A percentile compares a stretch with the other conserved stretches of the same genome.
Conservation (phyloP, 2,113 vertebrate genomes). For the Crotalus viridis region DNA sequence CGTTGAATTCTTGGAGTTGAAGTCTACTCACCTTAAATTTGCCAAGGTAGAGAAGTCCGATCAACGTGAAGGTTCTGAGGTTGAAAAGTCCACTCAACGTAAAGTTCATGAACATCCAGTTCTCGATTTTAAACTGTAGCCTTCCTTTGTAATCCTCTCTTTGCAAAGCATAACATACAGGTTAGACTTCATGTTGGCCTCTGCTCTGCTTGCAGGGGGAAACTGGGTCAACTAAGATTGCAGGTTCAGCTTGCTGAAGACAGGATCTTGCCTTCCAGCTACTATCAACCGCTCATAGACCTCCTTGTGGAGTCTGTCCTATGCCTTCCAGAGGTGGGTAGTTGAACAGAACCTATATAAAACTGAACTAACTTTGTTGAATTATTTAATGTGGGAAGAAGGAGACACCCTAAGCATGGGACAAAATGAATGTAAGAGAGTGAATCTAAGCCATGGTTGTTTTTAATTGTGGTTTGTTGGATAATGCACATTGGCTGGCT, state of each 20-base stretch:
- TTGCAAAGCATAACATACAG: not conserved
- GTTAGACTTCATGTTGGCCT: not conserved
- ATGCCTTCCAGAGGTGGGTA: conserved; percentile 69
- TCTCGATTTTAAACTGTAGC: not conserved
- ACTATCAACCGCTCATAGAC: conserved; percentile 82
- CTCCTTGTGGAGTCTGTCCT: conserved; percentile 82
- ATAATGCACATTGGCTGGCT: not conserved
- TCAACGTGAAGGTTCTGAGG: too few relatives aligned
- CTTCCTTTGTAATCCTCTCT: not conserved
- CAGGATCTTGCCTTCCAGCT: conserved; percentile 74
- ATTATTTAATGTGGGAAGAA: not conserved
- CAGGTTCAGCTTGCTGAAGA: conserved; percentile 83
- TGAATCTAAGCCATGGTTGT: not conserved
- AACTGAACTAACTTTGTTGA: not conserved
- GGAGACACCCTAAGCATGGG: not conserved
- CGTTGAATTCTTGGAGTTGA: too few relatives aligned
- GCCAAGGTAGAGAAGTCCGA: too few relatives aligned
- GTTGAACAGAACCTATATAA: not conserved
- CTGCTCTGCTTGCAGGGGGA: conserved; percentile 57
- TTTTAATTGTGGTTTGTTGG: not conserved
- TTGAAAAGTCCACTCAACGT: not conserved
- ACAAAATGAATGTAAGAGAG: not conserved
- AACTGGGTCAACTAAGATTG: conserved; percentile 84
- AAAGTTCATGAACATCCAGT: not conserved
- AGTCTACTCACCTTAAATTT: too few relatives aligned